phyloP scores from a whole-genome alignment of 2,113 vertebrate species.

The Galeopterus variegatus region DNA sequence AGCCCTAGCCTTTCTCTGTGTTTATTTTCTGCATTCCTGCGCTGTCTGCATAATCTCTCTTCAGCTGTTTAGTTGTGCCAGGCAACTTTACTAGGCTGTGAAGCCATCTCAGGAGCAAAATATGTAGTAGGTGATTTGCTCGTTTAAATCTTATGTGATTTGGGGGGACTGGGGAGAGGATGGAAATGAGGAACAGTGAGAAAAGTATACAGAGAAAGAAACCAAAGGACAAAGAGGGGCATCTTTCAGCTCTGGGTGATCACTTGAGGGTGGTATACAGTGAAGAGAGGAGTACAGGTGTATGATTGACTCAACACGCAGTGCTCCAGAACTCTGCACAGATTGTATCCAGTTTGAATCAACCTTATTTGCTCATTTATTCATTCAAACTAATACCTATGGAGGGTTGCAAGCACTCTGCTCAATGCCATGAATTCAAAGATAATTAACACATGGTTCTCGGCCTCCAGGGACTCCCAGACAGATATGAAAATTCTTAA shows the following conservation, averaged over 20 bases:
- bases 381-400: background rate
- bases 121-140: background rate
- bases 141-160: background rate
- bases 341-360: background rate
- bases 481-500: background rate
- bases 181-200: background rate
- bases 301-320: background rate
- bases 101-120: background rate
- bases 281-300: too few relatives aligned
- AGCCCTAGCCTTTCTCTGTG: background rate
- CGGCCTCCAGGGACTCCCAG: background rate
- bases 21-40: background rate
- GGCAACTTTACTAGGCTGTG: background rate
- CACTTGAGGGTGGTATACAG: background rate
- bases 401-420: background rate
- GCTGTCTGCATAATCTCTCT: background rate
- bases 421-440: background rate
- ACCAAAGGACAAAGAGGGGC: background rate
- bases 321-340: background rate
- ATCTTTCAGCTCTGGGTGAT: background rate
- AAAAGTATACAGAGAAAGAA: background rate
- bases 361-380: background rate
- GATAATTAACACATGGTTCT: background rate
- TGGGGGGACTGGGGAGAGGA: background rate
- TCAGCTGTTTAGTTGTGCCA: background rate